phyloP scores from a whole-genome alignment of 1,140 invertebrate species.

The Bombus sylvicola region DNA sequence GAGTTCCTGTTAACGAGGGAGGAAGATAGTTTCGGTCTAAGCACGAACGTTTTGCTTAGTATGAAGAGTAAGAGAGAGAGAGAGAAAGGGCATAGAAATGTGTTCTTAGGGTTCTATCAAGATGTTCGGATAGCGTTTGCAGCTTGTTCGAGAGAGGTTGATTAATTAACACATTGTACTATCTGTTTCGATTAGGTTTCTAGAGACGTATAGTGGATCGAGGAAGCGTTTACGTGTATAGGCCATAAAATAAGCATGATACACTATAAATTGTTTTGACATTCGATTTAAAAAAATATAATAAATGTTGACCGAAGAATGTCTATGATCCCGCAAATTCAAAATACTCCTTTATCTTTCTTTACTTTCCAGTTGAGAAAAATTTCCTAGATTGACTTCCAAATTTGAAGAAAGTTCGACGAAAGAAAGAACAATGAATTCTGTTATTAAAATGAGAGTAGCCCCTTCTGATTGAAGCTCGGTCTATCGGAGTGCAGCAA shows the following conservation, averaged over 20 bases:
- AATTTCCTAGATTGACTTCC: not conserved
- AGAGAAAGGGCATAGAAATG: not conserved
- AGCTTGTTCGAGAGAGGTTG: not conserved
- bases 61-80: not conserved
- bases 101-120: not conserved
- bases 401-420: not conserved
- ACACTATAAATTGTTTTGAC: no score
- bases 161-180: not conserved
- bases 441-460: not conserved
- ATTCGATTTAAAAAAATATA: no score
- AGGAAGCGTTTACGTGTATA: not conserved
- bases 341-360: not conserved
- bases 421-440: not conserved
- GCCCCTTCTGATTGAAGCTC: not conserved
- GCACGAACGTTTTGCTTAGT: not conserved
- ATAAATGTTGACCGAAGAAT: no score
- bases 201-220: not conserved
- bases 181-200: not conserved
- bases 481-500: constrained; percentile 22
- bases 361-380: not conserved
- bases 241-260: not conserved
- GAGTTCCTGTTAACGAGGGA: not conserved
- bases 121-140: not conserved
- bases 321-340: not conserved
- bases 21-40: not conserved